Evolutionary conservation across 1,140 invertebrate species (phyloP).

Genomic region (Drosophila kikkawai): DNA sequence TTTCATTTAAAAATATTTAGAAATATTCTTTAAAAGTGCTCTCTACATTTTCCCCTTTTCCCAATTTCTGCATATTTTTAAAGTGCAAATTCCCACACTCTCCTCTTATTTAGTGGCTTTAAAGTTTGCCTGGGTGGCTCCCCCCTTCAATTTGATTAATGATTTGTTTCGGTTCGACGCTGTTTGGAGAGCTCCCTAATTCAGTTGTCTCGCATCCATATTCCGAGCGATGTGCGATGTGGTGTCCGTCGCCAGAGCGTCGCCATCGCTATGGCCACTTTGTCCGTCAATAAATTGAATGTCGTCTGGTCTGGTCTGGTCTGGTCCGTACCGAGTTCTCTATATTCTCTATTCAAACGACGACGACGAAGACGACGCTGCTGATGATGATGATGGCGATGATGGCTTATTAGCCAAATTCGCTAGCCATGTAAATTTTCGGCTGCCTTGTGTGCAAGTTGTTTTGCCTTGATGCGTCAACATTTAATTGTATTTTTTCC

Average conservation of each 20-base stretch:
- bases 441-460: slow-evolving; percentile 59
- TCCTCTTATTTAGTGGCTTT: slow-evolving; percentile 13
- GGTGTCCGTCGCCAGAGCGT: slow-evolving; percentile 57
- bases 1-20: background rate
- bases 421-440: slow-evolving; percentile 62
- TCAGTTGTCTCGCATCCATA: slow-evolving; percentile 25
- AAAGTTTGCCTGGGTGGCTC: slow-evolving; percentile 15
- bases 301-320: slow-evolving; percentile 53
- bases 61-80: background rate
- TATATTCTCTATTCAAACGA: slow-evolving; percentile 13
- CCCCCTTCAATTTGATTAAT: slow-evolving; percentile 41
- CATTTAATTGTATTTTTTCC: slow-evolving; percentile 47
- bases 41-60: background rate
- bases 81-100: slow-evolving; percentile 1
- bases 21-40: background rate
- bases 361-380: background rate
- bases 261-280: slow-evolving; percentile 57
- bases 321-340: slow-evolving; percentile 7
- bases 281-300: slow-evolving; percentile 81
- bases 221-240: slow-evolving; percentile 16
- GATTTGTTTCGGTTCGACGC: slow-evolving; percentile 23
- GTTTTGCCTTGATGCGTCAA: slow-evolving; percentile 55
- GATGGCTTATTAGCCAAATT: slow-evolving; percentile 76
- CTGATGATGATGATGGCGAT: slow-evolving; percentile 25
- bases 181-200: slow-evolving; percentile 32